A percentile compares a stretch with the other conserved stretches of the same genome.
These are phyloP conservation scores for Tinea semifulvella DNA, from an alignment of 2,888 invertebrate species.

Conservation along the genomic window DNA sequence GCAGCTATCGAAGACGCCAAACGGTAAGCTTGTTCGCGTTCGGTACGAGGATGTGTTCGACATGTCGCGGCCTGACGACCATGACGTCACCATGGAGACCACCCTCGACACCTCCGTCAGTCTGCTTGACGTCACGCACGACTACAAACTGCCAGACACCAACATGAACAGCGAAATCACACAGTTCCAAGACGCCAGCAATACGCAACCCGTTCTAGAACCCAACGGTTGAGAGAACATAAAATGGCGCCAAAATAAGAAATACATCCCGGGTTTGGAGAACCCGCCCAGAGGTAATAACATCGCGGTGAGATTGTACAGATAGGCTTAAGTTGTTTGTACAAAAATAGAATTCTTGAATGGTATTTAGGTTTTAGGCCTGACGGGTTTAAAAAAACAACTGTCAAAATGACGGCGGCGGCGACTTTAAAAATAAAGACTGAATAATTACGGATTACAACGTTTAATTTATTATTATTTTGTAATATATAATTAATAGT, in stretches of 20 bases:
- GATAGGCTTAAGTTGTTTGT: background rate
- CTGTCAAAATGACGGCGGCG: constrained; percentile 1
- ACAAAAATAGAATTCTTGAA: background rate
- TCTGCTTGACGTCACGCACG: background rate
- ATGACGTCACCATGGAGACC: constrained; percentile 41
- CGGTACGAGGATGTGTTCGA: constrained; percentile 39
- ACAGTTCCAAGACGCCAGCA: constrained; percentile 43
- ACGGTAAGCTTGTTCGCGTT: constrained; percentile 41
- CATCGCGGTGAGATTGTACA: background rate
- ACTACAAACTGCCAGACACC: constrained; percentile 48
- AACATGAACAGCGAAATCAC: constrained; percentile 58
- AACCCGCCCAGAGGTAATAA: background rate
- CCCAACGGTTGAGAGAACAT: constrained; percentile 52
- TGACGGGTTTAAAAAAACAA: background rate
- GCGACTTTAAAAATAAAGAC: constrained; percentile 4
- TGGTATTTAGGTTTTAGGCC: background rate
- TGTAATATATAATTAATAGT: background rate
- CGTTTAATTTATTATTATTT: background rate
- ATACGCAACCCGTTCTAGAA: constrained; percentile 49
- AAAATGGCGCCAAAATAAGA: constrained; percentile 27
- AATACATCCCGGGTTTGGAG: constrained; percentile 50
- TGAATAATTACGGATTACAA: background rate
- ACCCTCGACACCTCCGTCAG: constrained; percentile 31
- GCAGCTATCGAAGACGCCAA: constrained; percentile 46
- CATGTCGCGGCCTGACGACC: constrained; percentile 38